A percentile compares a stretch with the other conserved stretches of the same genome.
phyloP scores from a whole-genome alignment of 2,797 vertebrate genomes.

The Intellagama lesueurii region DNA sequence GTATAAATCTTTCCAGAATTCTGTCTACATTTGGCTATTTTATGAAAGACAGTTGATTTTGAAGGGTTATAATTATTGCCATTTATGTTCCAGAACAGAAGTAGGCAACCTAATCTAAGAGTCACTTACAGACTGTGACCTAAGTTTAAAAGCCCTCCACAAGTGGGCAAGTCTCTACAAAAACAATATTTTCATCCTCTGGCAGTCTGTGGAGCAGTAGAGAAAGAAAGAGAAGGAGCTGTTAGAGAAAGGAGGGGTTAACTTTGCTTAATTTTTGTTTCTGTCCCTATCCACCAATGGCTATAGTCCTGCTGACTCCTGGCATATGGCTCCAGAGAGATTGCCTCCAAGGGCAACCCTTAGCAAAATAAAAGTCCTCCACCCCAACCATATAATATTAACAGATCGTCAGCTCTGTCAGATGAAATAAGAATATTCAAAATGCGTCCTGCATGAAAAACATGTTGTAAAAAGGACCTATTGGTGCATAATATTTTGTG shows the following conservation, averaged over 20 bases:
- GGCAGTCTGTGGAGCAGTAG: neutral
- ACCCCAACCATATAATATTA: neutral
- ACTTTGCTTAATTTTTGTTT: neutral
- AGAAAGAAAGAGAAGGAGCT: neutral
- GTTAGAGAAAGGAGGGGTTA: neutral
- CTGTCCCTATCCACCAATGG: neutral
- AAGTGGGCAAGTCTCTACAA: neutral
- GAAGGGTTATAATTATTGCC: neutral
- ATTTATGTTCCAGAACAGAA: neutral
- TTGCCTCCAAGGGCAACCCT: neutral
- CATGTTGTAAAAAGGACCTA: neutral
- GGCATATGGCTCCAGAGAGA: neutral
- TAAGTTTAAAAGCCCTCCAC: neutral
- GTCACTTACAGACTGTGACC: neutral
- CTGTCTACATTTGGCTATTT: neutral
- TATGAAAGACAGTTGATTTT: slow-evolving; percentile 1
- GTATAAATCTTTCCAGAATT: neutral
- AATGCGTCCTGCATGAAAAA: neutral
- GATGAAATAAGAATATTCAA: neutral
- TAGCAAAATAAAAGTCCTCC: neutral
- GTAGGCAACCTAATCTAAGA: neutral
- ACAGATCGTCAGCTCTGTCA: neutral
- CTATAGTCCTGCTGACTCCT: neutral
- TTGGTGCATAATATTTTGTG: neutral
- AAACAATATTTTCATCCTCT: neutral